phyloP scores from a whole-genome alignment of 1,140 invertebrate species.

The Globodera rostochiensis region DNA sequence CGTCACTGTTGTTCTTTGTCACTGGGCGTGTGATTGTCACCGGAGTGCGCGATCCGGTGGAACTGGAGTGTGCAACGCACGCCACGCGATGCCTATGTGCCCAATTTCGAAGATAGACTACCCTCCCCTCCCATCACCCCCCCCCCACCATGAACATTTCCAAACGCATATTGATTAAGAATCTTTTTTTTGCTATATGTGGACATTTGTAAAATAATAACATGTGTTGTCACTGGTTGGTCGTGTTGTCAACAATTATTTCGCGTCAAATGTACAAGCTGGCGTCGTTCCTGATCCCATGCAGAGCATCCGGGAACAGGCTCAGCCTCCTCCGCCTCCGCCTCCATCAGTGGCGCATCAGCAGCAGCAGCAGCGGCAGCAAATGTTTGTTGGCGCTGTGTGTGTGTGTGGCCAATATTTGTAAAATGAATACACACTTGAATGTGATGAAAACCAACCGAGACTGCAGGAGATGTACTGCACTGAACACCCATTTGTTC shows the following conservation, averaged over 20 bases:
- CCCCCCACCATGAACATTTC: too few species aligned
- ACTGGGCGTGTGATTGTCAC: conserved; percentile 1
- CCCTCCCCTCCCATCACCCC: too few species aligned
- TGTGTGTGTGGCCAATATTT: too few species aligned
- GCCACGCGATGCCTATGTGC: background rate
- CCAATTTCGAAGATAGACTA: background rate
- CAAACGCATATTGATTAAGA: too few species aligned
- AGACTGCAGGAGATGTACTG: too few species aligned
- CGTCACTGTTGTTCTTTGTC: background rate
- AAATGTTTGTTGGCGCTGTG: too few species aligned
- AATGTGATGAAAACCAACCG: too few species aligned
- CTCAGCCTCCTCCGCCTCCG: background rate
- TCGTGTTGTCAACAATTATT: background rate
- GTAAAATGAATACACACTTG: too few species aligned
- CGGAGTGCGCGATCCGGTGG: background rate
- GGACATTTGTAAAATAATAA: background rate
- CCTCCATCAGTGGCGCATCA: too few species aligned
- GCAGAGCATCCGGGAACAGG: background rate
- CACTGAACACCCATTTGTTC: too few species aligned
- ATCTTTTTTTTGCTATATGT: background rate
- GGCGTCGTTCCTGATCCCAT: background rate
- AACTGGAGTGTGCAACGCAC: background rate
- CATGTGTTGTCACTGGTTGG: too few species aligned
- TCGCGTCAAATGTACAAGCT: background rate
- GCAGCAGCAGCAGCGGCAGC: too few species aligned